A percentile compares a stretch with the other conserved stretches of the same genome.
These are phyloP conservation scores for Dallia pectoralis DNA, from an alignment of 2,797 vertebrate species.

Conservation along the genomic window DNA sequence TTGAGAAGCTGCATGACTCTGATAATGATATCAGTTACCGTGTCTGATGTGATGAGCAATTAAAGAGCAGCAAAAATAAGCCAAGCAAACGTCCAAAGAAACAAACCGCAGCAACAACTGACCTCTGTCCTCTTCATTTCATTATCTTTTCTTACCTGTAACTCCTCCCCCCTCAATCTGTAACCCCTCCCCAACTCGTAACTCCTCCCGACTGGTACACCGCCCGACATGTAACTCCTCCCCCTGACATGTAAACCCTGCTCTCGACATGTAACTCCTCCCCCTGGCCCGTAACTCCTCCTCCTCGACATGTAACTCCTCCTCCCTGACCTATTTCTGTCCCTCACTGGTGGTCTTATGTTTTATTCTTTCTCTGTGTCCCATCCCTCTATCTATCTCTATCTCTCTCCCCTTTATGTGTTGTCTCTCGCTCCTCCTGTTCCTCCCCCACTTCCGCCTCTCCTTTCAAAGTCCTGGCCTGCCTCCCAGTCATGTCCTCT, in stretches of 20 bases:
- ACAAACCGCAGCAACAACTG: conserved; percentile 24
- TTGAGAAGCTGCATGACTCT: conserved; percentile 52
- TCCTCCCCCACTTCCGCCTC: conserved; percentile 68
- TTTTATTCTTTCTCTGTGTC: conserved; percentile 66
- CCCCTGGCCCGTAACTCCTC: conserved; percentile 55
- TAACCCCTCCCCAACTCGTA: conserved; percentile 61
- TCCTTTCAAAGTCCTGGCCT: conserved; percentile 43
- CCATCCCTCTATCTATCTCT: conserved; percentile 59
- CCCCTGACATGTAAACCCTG: conserved; percentile 60
- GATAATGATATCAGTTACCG: conserved; percentile 18
- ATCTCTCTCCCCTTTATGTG: not conserved
- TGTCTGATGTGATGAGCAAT: conserved; percentile 7
- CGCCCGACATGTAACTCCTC: conserved; percentile 56
- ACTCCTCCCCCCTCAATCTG: conserved; percentile 58
- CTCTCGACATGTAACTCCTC: too few species aligned
- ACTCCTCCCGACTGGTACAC: too few species aligned
- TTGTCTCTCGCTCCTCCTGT: conserved; percentile 31
- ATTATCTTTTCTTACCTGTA: conserved; percentile 68
- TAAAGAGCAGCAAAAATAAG: conserved; percentile 22
- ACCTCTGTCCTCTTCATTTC: conserved; percentile 36
- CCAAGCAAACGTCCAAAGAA: conserved; percentile 14
- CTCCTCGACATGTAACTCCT: conserved; percentile 60
- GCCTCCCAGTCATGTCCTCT: conserved; percentile 17
- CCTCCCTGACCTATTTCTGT: conserved; percentile 62
- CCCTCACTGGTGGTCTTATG: conserved; percentile 45